phyloP scores from a whole-genome alignment of 2,888 invertebrate species.

The Notodonta ziczac region DNA sequence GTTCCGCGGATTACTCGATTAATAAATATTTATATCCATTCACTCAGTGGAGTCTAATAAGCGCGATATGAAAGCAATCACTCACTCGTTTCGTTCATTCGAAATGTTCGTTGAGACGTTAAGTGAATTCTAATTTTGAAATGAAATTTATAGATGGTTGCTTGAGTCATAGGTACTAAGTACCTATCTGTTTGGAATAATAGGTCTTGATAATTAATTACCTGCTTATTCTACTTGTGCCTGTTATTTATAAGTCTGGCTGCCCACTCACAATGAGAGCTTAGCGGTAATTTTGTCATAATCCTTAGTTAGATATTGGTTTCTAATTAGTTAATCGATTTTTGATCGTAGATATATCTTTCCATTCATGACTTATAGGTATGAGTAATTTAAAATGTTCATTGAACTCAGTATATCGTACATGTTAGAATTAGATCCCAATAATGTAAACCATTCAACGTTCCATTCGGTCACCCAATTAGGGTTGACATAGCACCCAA shows the following conservation, averaged over 20 bases:
- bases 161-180: constrained; percentile 1
- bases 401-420: no score
- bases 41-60: constrained; percentile 35
- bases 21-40: constrained; percentile 36
- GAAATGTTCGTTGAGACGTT: constrained; percentile 29
- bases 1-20: constrained; percentile 17
- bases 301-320: not conserved
- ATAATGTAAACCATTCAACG: no score
- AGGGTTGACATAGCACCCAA: no score
- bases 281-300: not conserved
- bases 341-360: no score
- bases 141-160: constrained; percentile 26
- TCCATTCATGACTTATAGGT: no score
- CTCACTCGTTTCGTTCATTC: constrained; percentile 40
- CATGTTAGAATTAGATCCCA: no score
- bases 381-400: no score
- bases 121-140: constrained; percentile 33
- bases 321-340: no score
- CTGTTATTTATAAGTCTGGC: not conserved
- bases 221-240: not conserved
- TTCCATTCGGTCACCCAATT: no score
- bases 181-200: not conserved
- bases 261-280: not conserved
- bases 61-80: constrained; percentile 41
- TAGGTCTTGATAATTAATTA: not conserved